These are phyloP conservation scores for Enteromius radiatus DNA, from an alignment of 2,797 vertebrate species.

Conservation along the genomic window DNA sequence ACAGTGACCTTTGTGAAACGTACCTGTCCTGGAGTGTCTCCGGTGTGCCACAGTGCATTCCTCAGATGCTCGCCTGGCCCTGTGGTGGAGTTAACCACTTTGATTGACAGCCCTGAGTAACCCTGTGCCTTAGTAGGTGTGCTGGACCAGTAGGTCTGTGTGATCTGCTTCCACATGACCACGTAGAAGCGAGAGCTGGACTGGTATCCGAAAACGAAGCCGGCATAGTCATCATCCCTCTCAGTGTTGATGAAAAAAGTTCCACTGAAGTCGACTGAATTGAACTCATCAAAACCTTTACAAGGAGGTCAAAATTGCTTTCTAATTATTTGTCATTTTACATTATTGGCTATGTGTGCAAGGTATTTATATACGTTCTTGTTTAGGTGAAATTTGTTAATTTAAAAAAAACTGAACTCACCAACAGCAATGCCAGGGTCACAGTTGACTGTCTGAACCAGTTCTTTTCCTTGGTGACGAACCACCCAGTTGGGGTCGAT, in stretches of 20 bases:
- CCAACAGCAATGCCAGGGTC: slow-evolving; percentile 97
- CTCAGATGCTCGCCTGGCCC: slow-evolving; percentile 96
- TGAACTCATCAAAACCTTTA: slow-evolving; percentile 95
- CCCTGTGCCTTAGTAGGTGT: slow-evolving; percentile 96
- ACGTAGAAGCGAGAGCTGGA: slow-evolving; percentile 98
- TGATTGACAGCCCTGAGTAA: slow-evolving; percentile 95
- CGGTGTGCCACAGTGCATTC: slow-evolving; percentile 98
- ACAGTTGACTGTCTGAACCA: slow-evolving; percentile 98
- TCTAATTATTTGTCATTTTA: not conserved
- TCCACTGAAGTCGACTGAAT: slow-evolving; percentile 96
- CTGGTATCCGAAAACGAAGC: slow-evolving; percentile 97
- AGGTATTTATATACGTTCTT: not conserved
- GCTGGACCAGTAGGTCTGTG: slow-evolving; percentile 95
- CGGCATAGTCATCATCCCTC: slow-evolving; percentile 95
- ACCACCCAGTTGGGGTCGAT: slow-evolving; percentile 99
- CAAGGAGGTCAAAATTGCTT: slow-evolving; percentile 31
- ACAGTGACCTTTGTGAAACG: not conserved
- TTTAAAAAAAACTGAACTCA: slow-evolving; percentile 68
- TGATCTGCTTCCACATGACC: slow-evolving; percentile 99
- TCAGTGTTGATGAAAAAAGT: slow-evolving; percentile 99
- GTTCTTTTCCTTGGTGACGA: slow-evolving; percentile 96
- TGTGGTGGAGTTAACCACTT: slow-evolving; percentile 96
- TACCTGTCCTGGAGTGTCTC: slow-evolving; percentile 94
- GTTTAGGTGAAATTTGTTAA: not conserved
- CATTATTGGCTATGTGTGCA: not conserved